Percentiles rank a stretch among this genome's conserved stretches.
Conservation (phyloP, 2,888 invertebrate genomes). For the Melanargia galathea region DNA sequence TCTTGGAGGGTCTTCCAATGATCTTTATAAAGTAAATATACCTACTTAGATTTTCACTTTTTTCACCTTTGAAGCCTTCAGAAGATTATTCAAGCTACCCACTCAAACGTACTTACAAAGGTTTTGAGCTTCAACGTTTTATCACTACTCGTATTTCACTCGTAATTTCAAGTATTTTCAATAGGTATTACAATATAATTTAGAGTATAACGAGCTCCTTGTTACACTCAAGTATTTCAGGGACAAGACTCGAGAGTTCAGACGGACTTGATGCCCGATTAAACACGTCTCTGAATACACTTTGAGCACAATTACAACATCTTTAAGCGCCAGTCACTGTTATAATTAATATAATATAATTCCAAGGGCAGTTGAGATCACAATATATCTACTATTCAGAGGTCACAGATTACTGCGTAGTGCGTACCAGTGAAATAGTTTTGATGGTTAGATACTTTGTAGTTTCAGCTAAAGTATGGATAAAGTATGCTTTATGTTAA, state of each 20-base stretch:
- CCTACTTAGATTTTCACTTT: too few relatives aligned
- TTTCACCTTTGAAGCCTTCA: too few relatives aligned
- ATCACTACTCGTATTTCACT: not conserved
- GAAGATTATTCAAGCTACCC: too few relatives aligned
- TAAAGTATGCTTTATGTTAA: conserved; percentile 3
- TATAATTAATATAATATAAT: conserved; percentile 33
- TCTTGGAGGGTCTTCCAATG: too few relatives aligned
- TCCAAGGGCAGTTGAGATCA: conserved; percentile 25
- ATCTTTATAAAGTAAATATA: too few relatives aligned
- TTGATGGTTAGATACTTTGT: conserved; percentile 12
- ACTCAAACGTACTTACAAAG: not conserved
- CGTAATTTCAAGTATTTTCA: conserved; percentile 5
- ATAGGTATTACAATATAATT: conserved; percentile 3
- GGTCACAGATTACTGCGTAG: conserved; percentile 12
- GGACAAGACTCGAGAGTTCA: conserved; percentile 9
- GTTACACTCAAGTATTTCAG: conserved; percentile 17
- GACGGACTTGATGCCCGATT: conserved; percentile 33
- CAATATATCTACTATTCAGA: conserved; percentile 24
- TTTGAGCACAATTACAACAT: conserved; percentile 33
- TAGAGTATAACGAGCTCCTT: not conserved
- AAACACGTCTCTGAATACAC: conserved; percentile 37
- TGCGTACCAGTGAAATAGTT: conserved; percentile 28
- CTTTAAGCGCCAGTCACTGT: conserved; percentile 31
- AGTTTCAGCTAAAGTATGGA: not conserved
- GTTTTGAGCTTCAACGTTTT: not conserved